phyloP scores from a whole-genome alignment of 2,797 vertebrate species.

The Enteromius unitaeniatus region DNA sequence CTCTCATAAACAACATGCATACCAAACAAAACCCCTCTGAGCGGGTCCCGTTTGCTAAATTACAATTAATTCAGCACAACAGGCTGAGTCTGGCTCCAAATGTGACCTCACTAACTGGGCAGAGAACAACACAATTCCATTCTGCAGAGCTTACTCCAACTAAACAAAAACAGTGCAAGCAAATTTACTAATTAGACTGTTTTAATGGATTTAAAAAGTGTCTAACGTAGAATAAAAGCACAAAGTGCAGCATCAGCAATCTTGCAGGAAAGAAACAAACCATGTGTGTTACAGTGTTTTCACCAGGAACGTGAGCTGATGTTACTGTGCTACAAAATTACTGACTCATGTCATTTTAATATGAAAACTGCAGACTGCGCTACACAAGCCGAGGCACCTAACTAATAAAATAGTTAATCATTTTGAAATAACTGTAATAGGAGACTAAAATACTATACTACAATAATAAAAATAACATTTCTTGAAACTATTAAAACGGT shows the following conservation, averaged over 20 bases:
- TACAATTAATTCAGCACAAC: conserved; percentile 38
- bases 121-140: conserved; percentile 36
- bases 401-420: too few species aligned
- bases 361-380: not conserved
- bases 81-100: conserved; percentile 36
- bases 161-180: conserved; percentile 26
- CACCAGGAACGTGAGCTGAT: too few species aligned
- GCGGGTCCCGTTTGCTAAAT: conserved; percentile 19
- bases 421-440: too few species aligned
- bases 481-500: too few species aligned
- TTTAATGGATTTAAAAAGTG: conserved; percentile 15
- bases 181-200: conserved; percentile 21
- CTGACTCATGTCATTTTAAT: not conserved
- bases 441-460: too few species aligned
- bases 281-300: not conserved
- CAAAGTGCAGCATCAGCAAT: not conserved
- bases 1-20: conserved; percentile 31
- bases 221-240: conserved; percentile 4
- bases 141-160: not conserved
- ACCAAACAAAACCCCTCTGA: conserved; percentile 25
- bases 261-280: not conserved
- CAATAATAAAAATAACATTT: too few species aligned
- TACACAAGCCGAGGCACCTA: too few species aligned
- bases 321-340: too few species aligned
- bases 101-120: conserved; percentile 47